Evolutionary conservation across 2,888 invertebrate genomes (phyloP), one percentile per base, ranked within the genome.

Genomic region (Lymantria dispar): DNA sequence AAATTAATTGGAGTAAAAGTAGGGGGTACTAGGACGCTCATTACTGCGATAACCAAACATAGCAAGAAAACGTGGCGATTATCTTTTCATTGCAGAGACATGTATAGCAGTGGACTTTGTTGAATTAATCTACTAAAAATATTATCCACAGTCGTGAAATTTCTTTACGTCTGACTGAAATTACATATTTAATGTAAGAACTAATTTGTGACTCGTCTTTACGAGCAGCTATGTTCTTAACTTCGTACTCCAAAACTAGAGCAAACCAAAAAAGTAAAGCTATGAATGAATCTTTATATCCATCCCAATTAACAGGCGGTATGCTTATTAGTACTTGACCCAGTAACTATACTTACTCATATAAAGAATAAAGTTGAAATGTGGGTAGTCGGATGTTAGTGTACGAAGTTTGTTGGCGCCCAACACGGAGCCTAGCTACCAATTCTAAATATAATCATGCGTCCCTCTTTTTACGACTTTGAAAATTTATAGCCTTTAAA

Each of bases 351-450:
- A 48, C 49, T 30, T 48, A 52, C 39, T 58, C 33, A 8, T 40
- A 51, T 53, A 49, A 61, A 64, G 60, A 59, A 72, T 67, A 68
- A 69, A 58, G 60, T 68, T 55, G 33, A 44, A 42, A 42, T 29
- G 42, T 43, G 36, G 47, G 47, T 47, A 42, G 46, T 46, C 15
- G 37, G 58, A 8, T 40, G 13, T 40, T 40, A 12, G 22, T 42
- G n/a, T 12, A 11, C 29, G n/a, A 77, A 77, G 68, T 83, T 80
- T 72, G 65, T 70, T 82, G 83, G 82, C 83, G 72, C 75, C 74
- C 74, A 68, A 60, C 71, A 58, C 62, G 72, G 72, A 64, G 50
- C 15, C 41, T 50, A 56, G 58, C 58, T 58, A 62, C 56, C 72
- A 72, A 74, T 75, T 68, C 72, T 72, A 78, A 80, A 80, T 79